Evolutionary conservation across 2,113 vertebrate species (phyloP).

Genomic region (Cephalopholis sonnerati): DNA sequence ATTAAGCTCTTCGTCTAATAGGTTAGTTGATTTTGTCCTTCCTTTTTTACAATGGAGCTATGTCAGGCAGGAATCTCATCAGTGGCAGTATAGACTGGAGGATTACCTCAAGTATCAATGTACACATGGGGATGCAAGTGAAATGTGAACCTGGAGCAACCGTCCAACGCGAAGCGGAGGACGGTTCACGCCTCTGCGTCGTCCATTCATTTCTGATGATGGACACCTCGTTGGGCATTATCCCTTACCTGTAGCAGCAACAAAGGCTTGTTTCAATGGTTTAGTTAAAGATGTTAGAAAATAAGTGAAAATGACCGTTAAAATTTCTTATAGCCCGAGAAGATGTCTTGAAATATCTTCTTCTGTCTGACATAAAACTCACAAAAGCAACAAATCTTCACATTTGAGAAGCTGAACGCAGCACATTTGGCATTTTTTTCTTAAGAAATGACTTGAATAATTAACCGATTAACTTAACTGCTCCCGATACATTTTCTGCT

Average conservation of each 20-base stretch:
- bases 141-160: too few species aligned
- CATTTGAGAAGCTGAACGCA: neutral
- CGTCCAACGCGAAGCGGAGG: too few species aligned
- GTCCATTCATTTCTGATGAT: too few species aligned
- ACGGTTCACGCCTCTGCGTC: too few species aligned
- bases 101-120: too few species aligned
- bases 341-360: neutral
- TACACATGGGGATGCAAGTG: too few species aligned
- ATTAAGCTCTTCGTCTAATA: neutral
- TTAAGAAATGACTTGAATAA: neutral
- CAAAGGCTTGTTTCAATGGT: neutral
- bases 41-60: neutral
- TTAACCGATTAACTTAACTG: neutral
- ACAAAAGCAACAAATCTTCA: neutral
- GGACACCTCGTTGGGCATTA: too few species aligned
- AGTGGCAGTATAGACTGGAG: too few species aligned
- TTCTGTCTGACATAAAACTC: neutral
- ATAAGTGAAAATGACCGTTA: neutral
- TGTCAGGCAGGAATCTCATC: too few species aligned
- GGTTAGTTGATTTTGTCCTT: neutral
- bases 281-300: neutral
- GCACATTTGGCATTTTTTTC: neutral
- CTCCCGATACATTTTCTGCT: neutral
- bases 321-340: neutral
- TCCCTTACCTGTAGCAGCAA: neutral